Conservation (phyloP, 2,113 vertebrate genomes). For the Craseonycteris thonglongyai region DNA sequence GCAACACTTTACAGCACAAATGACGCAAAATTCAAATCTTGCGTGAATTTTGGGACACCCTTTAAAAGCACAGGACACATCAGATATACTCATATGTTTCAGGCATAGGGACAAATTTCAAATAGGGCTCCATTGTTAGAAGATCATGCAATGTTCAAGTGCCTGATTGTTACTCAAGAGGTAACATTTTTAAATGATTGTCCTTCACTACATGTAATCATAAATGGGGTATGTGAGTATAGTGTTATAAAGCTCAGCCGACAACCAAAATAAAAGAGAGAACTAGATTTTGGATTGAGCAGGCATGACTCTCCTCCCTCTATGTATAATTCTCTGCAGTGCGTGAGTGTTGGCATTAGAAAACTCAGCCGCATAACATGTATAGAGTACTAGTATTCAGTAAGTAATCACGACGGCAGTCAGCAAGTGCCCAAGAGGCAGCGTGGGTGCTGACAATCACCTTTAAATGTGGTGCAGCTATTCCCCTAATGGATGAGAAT, state of each 20-base stretch:
- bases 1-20: no score
- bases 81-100: background rate
- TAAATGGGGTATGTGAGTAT: background rate
- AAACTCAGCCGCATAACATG: constrained; percentile 43
- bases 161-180: background rate
- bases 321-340: constrained; percentile 19
- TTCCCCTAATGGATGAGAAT: constrained; percentile 26
- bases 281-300: constrained; percentile 12
- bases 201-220: background rate
- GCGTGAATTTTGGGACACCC: no score
- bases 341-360: constrained; percentile 40
- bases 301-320: background rate
- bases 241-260: background rate
- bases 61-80: background rate
- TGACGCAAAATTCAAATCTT: no score
- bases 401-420: constrained; percentile 51
- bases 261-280: background rate
- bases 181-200: background rate
- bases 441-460: constrained; percentile 10
- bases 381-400: constrained; percentile 59
- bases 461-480: constrained; percentile 63
- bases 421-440: constrained; percentile 21
- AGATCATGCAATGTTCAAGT: background rate
- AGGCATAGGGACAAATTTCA: background rate
- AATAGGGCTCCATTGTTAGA: background rate